phyloP scores from a whole-genome alignment of 2,797 vertebrate species.

The Selene dorsalis region DNA sequence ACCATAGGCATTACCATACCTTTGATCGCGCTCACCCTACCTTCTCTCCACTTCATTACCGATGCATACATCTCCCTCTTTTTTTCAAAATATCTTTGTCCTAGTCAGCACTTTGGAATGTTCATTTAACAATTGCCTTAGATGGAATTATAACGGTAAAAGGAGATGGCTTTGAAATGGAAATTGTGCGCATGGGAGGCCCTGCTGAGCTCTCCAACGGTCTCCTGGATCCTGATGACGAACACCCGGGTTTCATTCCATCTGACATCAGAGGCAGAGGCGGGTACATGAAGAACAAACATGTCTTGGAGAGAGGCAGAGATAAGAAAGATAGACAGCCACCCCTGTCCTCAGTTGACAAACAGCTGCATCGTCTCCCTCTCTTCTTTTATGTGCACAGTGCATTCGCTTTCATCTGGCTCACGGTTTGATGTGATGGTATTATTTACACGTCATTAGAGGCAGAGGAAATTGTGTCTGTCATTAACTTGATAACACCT shows the following conservation, averaged over 20 bases:
- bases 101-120: conserved; percentile 83
- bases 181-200: conserved; percentile 71
- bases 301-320: conserved; percentile 47
- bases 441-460: conserved; percentile 81
- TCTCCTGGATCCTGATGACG: conserved; percentile 70
- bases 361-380: conserved; percentile 68
- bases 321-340: conserved; percentile 66
- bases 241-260: conserved; percentile 67
- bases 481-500: conserved; percentile 75
- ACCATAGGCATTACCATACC: conserved; percentile 82
- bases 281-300: conserved; percentile 67
- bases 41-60: conserved; percentile 77
- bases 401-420: conserved; percentile 71
- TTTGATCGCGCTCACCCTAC: conserved; percentile 80
- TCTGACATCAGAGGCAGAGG: conserved; percentile 73
- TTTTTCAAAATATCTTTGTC: conserved; percentile 79
- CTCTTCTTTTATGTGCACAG: conserved; percentile 57
- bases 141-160: conserved; percentile 82
- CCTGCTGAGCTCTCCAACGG: conserved; percentile 43
- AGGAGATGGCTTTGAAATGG: conserved; percentile 80
- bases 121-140: conserved; percentile 83
- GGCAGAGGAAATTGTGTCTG: conserved; percentile 75
- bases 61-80: conserved; percentile 70
- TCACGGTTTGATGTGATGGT: conserved; percentile 63
- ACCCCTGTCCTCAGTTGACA: conserved; percentile 65